Percentiles rank a stretch among this genome's conserved stretches.
Conservation (phyloP, 2,797 vertebrate species). For the Rhincodon typus region DNA sequence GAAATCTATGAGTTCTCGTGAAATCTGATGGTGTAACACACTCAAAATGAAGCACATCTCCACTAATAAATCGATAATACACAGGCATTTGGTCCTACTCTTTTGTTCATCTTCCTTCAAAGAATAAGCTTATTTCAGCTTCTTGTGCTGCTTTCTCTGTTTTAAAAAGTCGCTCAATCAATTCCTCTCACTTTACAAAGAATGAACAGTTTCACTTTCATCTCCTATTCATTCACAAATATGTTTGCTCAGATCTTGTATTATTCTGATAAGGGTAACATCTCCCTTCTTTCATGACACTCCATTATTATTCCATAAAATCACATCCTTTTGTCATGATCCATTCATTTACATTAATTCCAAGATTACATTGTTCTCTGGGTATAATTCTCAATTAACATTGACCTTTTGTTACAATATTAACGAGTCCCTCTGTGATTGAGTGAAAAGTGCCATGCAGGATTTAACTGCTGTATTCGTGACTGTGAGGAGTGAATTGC, state of each 20-base stretch:
- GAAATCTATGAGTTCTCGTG: not conserved
- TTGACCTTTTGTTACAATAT: not conserved
- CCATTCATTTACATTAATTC: constrained; percentile 6
- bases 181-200: not conserved
- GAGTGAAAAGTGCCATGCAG: not conserved
- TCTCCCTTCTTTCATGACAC: not conserved
- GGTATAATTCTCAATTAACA: constrained; percentile 26
- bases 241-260: not conserved
- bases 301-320: not conserved
- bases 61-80: not conserved
- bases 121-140: not conserved
- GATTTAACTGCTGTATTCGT: not conserved
- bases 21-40: not conserved
- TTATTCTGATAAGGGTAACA: not conserved
- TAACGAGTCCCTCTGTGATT: not conserved
- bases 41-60: not conserved
- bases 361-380: not conserved
- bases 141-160: not conserved
- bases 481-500: not conserved
- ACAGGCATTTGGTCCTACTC: not conserved
- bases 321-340: not conserved
- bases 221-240: not conserved
- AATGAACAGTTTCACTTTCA: not conserved
- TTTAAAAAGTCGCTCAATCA: not conserved
- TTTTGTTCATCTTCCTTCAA: not conserved